Evolutionary conservation across 2,888 invertebrate species (phyloP), one percentile per base, ranked within the genome.

Genomic region (Cylindroiulus punctatus): DNA sequence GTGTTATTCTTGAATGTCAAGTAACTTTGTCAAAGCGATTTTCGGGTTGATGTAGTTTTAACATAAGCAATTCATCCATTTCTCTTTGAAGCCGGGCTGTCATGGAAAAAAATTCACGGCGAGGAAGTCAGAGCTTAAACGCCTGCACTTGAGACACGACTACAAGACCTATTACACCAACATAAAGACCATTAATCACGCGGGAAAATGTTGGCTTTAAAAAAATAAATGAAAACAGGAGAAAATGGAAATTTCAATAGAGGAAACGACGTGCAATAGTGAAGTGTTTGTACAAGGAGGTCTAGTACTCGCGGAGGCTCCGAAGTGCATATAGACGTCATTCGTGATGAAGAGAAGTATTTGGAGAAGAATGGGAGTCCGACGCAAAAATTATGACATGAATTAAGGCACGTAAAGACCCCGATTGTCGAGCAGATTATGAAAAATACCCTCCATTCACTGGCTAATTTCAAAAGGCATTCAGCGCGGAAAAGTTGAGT

Each of bases 11-110:
- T 81, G 17, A 36, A 81, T 81, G 81, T 81, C 81, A 81, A 81
- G 81, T 81, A 81, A 81, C 81, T 30, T 81, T 81, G 81, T 81
- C 81, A 81, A 36, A 81, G 81, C 36, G 81, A 81, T 81, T 81
- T 81, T 81, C 30, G 22, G 32, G 30, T 81, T 81, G 81, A 81
- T 81, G 36, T 26, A 81, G 14, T 81, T 81, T 30, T 81, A 36
- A 81, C 81, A 81, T 36, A 81, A 81, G 81, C 30, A 81, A 81
- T 30, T 81, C 30, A 81, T 81, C 81, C 36, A 81, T 81, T 81
- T 81, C 81, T 52, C 52, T 26, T 81, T 81, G 81, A 81, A 81
- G 81, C 30, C 4, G 30, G n/a, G 30, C 36, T 52, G 52, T 52
- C 52, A 52, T n/a, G 52, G 36, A 36, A n/a, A 52, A 81, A 81